Evolutionary conservation across 2,888 invertebrate genomes (phyloP).

Genomic region (Rhaphigaster nebulosa): DNA sequence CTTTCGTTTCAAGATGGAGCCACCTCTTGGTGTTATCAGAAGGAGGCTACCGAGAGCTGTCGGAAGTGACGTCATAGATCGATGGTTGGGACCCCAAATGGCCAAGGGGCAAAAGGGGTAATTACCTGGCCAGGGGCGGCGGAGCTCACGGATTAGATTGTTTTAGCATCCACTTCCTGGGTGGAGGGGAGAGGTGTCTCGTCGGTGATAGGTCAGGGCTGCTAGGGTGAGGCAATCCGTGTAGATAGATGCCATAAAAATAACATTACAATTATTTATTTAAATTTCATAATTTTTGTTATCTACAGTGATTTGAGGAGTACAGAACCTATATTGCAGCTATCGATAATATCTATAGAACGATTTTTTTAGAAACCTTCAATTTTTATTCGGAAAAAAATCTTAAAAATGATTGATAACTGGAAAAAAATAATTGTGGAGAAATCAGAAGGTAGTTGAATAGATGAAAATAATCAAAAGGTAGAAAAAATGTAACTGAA

Average conservation of each 20-base stretch:
- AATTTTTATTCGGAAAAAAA: no score
- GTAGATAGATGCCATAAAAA: background rate
- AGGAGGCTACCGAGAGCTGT: slow-evolving; percentile 7
- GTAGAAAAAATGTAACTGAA: no score
- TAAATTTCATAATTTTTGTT: no score
- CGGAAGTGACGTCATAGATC: slow-evolving; percentile 53
- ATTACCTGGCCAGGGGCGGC: background rate
- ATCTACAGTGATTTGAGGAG: no score
- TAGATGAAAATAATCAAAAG: no score
- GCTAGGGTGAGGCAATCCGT: no score
- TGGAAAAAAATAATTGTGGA: no score
- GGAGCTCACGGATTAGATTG: background rate
- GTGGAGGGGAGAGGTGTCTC: background rate
- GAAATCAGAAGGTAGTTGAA: no score
- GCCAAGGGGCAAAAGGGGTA: slow-evolving; percentile 42
- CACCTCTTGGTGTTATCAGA: background rate
- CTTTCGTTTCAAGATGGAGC: background rate
- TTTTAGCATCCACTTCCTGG: slow-evolving; percentile 3
- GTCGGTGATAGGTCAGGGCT: background rate
- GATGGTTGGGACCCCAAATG: slow-evolving; percentile 50
- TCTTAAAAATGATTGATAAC: no score
- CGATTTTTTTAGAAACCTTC: no score
- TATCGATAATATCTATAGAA: no score
- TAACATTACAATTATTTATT: background rate
- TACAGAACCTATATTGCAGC: no score